Evolutionary conservation across 2,888 invertebrate species (phyloP).

Genomic region (Chrysopilus asiliformis): DNA sequence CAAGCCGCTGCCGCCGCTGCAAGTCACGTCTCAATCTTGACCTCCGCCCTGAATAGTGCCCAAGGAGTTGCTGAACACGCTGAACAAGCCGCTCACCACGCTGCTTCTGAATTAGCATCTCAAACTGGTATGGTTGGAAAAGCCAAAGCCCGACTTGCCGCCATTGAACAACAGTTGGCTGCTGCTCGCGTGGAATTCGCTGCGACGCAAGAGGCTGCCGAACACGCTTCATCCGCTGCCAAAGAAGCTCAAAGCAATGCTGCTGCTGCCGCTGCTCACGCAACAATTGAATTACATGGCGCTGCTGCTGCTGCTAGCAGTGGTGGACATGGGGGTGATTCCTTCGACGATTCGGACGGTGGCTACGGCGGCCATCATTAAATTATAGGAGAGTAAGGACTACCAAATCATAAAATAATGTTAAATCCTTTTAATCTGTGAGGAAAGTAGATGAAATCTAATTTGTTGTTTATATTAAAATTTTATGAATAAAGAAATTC

Average conservation of each 20-base stretch:
- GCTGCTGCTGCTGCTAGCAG: background rate
- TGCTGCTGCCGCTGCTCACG: conserved; percentile 54
- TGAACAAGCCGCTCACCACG: conserved; percentile 53
- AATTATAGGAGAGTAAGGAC: too few species aligned
- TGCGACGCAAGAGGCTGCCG: conserved; percentile 53
- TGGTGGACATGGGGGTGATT: background rate
- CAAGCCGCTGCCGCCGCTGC: conserved; percentile 55
- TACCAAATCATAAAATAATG: too few species aligned
- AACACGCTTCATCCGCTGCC: conserved; percentile 47
- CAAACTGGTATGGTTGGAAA: conserved; percentile 65
- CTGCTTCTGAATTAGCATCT: conserved; percentile 56
- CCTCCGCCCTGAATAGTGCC: conserved; percentile 56
- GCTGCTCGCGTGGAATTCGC: conserved; percentile 56
- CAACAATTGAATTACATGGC: conserved; percentile 30
- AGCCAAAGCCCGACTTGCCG: conserved; percentile 48
- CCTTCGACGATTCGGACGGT: too few species aligned
- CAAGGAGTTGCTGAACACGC: conserved; percentile 48
- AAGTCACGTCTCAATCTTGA: conserved; percentile 49
- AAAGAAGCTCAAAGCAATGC: conserved; percentile 57
- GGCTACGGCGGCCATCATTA: too few species aligned
- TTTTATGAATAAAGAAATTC: too few species aligned
- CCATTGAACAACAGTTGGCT: conserved; percentile 49
- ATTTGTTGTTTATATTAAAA: too few species aligned
- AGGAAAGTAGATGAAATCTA: too few species aligned
- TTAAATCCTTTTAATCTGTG: too few species aligned